Conservation (phyloP, 2,113 vertebrate species). For the Copsychus sechellarum region DNA sequence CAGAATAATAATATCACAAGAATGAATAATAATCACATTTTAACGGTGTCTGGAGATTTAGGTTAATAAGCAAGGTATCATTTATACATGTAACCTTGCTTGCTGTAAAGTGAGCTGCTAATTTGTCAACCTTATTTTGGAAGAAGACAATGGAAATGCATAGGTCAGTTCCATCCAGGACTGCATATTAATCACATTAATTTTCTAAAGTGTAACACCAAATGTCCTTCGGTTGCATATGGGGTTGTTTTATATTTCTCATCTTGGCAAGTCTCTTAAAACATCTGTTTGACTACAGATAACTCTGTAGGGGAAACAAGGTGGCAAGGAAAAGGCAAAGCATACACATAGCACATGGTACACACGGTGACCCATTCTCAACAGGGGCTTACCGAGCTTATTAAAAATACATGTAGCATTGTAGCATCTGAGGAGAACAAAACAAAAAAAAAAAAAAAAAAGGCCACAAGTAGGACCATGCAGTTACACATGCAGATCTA, state of each 20-base stretch:
- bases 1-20: neutral
- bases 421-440: neutral
- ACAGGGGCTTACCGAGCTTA: neutral
- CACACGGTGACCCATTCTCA: neutral
- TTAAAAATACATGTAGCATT: neutral
- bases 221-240: neutral
- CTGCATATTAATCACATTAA: neutral
- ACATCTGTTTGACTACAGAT: neutral
- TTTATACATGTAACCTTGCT: neutral
- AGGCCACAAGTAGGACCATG: neutral
- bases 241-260: neutral
- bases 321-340: neutral
- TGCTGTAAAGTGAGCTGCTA: neutral
- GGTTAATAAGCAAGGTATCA: neutral
- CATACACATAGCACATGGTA: neutral
- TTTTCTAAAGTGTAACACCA: neutral
- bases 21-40: neutral
- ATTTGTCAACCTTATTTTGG: neutral
- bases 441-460: no score
- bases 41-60: neutral
- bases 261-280: neutral
- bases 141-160: neutral
- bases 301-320: neutral
- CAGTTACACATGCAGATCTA: neutral
- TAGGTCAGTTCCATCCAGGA: neutral